Evolutionary conservation across 2,797 vertebrate species (phyloP).

Genomic region (Malurus leucopterus): DNA sequence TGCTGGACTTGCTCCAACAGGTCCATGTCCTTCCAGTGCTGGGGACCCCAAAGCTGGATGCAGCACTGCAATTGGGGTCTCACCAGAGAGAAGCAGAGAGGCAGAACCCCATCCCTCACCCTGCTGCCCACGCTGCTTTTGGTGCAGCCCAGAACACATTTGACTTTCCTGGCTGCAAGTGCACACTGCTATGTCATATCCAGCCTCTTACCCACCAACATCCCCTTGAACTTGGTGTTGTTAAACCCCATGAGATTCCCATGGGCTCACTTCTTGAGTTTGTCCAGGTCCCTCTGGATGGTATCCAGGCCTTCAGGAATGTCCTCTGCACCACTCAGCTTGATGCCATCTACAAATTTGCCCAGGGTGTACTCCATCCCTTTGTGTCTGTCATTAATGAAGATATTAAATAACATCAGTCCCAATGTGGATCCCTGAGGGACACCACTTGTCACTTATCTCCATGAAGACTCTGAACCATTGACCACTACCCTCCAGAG

Average conservation of each 20-base stretch:
- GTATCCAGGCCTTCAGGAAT: background rate
- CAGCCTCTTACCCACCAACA: background rate
- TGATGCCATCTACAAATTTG: background rate
- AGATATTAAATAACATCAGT: background rate
- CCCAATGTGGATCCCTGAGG: background rate
- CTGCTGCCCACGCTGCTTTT: fast-evolving
- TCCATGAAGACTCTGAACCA: background rate
- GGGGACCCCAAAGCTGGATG: background rate
- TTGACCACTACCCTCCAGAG: background rate
- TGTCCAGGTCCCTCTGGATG: background rate
- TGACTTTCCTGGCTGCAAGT: background rate
- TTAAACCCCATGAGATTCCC: background rate
- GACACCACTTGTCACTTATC: background rate
- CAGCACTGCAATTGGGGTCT: background rate
- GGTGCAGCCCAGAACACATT: fast-evolving
- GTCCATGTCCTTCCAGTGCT: fast-evolving
- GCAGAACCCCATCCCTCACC: background rate
- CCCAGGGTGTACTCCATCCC: fast-evolving
- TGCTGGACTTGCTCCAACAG: background rate
- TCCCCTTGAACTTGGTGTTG: background rate
- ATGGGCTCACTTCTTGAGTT: background rate
- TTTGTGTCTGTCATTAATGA: background rate
- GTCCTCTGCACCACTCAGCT: background rate
- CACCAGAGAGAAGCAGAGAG: fast-evolving
- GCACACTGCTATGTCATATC: fast-evolving